Evolutionary conservation across 2,888 invertebrate genomes (phyloP).

Genomic region (Tryphoninae sp.): DNA sequence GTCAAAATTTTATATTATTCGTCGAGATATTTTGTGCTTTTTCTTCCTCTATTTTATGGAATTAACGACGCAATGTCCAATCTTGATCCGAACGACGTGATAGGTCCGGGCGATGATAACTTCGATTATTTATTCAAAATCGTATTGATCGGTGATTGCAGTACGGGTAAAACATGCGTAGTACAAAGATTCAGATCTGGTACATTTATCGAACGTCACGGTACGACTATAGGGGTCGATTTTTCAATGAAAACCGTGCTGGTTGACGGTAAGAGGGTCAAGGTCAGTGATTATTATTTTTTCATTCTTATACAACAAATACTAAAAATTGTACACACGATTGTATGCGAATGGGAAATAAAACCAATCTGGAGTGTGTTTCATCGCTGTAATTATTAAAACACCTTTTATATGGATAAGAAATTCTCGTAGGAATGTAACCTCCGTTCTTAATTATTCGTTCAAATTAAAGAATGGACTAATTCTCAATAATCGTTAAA

Average conservation of each 20-base stretch:
- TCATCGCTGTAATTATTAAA: not conserved
- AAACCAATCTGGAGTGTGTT: too few relatives aligned
- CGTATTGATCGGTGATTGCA: constrained; percentile 95
- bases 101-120: constrained; percentile 89
- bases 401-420: not conserved
- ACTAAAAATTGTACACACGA: not conserved
- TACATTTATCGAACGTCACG: constrained; percentile 96
- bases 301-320: not conserved
- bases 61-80: constrained; percentile 84
- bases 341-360: not conserved
- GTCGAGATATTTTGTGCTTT: constrained; percentile 10
- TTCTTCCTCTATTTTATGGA: constrained; percentile 62
- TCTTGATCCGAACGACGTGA: constrained; percentile 89
- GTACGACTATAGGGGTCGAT: constrained; percentile 98
- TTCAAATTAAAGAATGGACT: not conserved
- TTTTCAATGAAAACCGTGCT: constrained; percentile 99
- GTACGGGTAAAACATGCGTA: constrained; percentile 96
- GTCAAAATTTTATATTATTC: constrained; percentile 39
- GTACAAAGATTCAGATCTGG: constrained; percentile 98
- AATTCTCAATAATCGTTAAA: not conserved
- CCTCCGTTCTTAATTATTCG: not conserved
- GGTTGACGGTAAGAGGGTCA: constrained; percentile 96
- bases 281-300: constrained; percentile 84
- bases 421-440: not conserved
- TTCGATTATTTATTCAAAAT: constrained; percentile 98